Conservation (phyloP, 2,888 invertebrate species). For the Drosophila nigritarsus region DNA sequence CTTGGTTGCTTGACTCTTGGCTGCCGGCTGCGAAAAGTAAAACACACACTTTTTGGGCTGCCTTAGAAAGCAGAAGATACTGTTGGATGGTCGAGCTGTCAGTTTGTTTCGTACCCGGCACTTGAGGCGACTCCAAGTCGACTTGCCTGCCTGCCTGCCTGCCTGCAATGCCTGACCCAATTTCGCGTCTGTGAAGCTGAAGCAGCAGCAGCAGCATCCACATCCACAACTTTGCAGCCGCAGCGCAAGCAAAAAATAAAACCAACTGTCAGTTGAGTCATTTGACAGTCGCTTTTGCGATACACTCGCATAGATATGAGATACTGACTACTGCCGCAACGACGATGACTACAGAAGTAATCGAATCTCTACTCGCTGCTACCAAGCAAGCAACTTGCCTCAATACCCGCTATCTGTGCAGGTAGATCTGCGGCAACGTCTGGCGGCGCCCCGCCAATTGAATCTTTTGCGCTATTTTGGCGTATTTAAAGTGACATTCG, state of each 20-base stretch:
- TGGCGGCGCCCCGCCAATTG: conserved; percentile 75
- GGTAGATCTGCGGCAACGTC: conserved; percentile 40
- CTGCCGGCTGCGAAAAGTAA: conserved; percentile 14
- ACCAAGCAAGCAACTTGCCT: conserved; percentile 15
- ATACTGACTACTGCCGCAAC: conserved; percentile 44
- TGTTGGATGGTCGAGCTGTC: conserved; percentile 18
- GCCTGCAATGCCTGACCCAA: conserved; percentile 65
- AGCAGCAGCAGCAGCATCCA: conserved; percentile 13
- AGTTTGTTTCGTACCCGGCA: conserved; percentile 27
- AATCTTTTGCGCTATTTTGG: conserved; percentile 81
- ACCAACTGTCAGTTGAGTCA: conserved; percentile 79
- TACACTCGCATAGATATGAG: conserved; percentile 77
- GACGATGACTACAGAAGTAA: conserved; percentile 21
- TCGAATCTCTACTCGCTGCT: conserved; percentile 24
- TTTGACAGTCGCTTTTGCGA: conserved; percentile 81
- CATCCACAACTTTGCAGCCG: conserved; percentile 33
- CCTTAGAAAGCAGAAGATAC: conserved; percentile 78
- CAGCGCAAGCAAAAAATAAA: conserved; percentile 27
- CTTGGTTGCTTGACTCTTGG: background rate
- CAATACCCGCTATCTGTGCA: conserved; percentile 37
- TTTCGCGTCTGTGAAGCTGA: conserved; percentile 51
- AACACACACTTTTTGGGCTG: conserved; percentile 30
- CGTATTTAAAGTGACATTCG: conserved; percentile 81
- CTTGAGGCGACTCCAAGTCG: conserved; percentile 46
- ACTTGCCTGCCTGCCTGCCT: conserved; percentile 39